Base-by-base conservation (phyloP, 2,888 invertebrate species). In the Homarus gammarus region DNA sequence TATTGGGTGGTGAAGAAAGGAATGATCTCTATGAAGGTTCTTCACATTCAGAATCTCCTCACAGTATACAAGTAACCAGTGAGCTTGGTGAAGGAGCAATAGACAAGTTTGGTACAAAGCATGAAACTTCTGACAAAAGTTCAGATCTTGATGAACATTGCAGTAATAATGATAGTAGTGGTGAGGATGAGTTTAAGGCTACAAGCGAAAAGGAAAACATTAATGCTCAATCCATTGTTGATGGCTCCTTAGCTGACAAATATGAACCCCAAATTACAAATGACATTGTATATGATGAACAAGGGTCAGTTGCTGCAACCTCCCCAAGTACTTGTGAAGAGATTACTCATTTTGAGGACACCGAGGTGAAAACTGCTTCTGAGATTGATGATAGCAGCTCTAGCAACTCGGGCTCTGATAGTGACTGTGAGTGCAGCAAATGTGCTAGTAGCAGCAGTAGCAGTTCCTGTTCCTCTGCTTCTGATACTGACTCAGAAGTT, bases 371-470 rank as follows among this genome's bases (percentile, higher is more conserved):
- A 12, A 27, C 31, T 15, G 10, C 81, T 38, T 8, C 75, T 44
- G 38, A 31, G 31, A 12, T 10, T 61, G 36, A 27, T 18, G 56
- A 44, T 56, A 86, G 79, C 38, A 86, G 78, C 40, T 86, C 86
- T 36, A 79, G 79, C 40, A 70, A 86, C 10, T 87, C 87, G n/a
- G 87, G 81, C 51, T 81, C 87, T 40, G 81, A 81, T 15, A 73
- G 61, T 49, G 49, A 31, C 22, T 72, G 83, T 49, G 68, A 87
- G 33, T 87, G 87, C 22, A 73, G 56, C 49, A 81, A 72, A 36
- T 78, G 87, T 44, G 70, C 73, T 61, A 79, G 82, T 31, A 84
- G 78, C 31, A 81, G 81, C 33, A 75, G 82, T 61, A 87, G 81
- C 38, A 61, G 56, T 10, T 33, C 73, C 15, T 33, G 38, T 44